Base-by-base conservation (phyloP, 2,888 invertebrate species). In the Drosophila trichaetosa region DNA sequence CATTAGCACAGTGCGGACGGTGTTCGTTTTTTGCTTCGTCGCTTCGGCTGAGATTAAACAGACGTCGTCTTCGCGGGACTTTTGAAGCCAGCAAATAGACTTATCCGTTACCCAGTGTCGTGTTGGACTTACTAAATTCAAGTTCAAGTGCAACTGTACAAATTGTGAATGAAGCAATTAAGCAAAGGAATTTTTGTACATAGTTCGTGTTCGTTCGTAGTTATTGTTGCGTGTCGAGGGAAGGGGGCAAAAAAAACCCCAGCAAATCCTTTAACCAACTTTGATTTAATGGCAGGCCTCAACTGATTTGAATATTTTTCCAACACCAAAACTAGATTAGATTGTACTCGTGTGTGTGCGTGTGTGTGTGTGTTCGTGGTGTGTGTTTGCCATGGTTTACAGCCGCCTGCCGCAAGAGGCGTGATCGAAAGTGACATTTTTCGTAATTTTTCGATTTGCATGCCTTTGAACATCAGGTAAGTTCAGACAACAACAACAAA, bases 381-480 rank as follows among this genome's bases (percentile, higher is more conserved):
- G 49, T 56, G 58, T 68, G 56, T 63, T 56, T 57, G 66, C 67
- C 87, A 74, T 89, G 79, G 76, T 86, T 86, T 74, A 88, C 76
- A 63, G 63, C 64, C 54, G 69, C 68, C 67, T 62, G 62, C 67
- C 67, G 48, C 38, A 65, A 70, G 64, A 76, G 74, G 78, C 87
- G 73, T 77, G 81, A 86, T 88, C 74, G 79, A 75, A 88, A 88
- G 71, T 86, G 89, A 85, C 89, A 79, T 76, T 79, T 83, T 76
- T 73, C 46, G 58, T 65, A 82, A 87, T 81, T 83, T 76, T 89
- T 89, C 89, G 79, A 89, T 86, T 86, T 89, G 74, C 79, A 86
- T 86, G 89, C 89, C 70, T 79, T 73, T 73, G 84, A 66, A 73
- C 79, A 72, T 64, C 42, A 73, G 89, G 85, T 86, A 79, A 83